Percentiles rank a stretch among this genome's conserved stretches.
These are phyloP conservation scores for Drosophila buzzatii DNA, from an alignment of 2,888 invertebrate species.

Conservation along the genomic window DNA sequence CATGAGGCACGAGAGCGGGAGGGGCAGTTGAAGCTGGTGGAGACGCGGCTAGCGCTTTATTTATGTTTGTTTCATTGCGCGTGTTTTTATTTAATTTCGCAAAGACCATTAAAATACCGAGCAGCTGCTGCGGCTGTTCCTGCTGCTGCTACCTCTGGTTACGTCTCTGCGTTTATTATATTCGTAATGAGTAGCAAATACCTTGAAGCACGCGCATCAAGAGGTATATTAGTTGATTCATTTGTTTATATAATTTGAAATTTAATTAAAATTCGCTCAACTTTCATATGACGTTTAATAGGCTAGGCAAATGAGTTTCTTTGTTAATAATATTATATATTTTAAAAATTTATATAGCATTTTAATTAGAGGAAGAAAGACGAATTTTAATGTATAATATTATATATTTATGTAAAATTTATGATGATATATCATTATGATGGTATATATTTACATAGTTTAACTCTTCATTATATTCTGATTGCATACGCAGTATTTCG, in stretches of 20 bases:
- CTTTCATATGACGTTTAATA: too few species aligned
- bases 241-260: too few species aligned
- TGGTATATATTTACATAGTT: not conserved
- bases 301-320: too few species aligned
- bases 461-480: not conserved
- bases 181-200: conserved; percentile 54
- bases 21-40: too few species aligned
- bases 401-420: not conserved
- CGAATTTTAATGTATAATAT: too few species aligned
- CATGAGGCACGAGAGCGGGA: too few species aligned
- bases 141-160: conserved; percentile 40
- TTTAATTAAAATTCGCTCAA: too few species aligned
- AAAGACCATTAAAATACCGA: conserved; percentile 60
- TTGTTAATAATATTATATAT: too few species aligned
- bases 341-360: too few species aligned
- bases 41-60: conserved; percentile 41
- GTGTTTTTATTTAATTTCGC: conserved; percentile 77
- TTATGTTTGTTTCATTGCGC: conserved; percentile 68
- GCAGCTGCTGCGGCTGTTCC: conserved; percentile 40
- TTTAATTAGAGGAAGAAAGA: not conserved
- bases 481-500: not conserved
- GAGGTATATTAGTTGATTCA: not conserved
- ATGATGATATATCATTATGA: not conserved
- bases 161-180: conserved; percentile 56
- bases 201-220: conserved; percentile 4